Percentiles rank a stretch among this genome's conserved stretches.
Conservation (phyloP, 2,888 invertebrate species). For the Chironomus riparius region DNA sequence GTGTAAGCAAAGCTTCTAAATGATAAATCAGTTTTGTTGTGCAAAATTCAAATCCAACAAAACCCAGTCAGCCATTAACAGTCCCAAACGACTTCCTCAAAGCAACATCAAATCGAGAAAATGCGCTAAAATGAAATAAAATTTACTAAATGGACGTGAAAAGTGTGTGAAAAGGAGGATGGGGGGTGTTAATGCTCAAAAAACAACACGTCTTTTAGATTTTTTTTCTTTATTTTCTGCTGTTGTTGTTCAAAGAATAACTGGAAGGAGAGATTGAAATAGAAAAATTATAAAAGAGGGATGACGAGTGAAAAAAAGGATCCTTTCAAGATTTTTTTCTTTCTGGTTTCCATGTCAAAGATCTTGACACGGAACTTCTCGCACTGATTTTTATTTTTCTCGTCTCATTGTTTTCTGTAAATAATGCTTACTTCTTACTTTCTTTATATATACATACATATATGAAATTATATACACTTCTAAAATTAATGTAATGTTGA, state of each 20-base stretch:
- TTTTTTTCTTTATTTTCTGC: background rate
- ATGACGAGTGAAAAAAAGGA: background rate
- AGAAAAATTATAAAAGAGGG: background rate
- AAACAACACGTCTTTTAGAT: background rate
- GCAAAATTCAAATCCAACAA: no score
- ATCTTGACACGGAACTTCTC: background rate
- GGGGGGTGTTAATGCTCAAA: background rate
- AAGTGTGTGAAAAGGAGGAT: background rate
- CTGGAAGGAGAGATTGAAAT: background rate
- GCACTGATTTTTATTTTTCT: background rate
- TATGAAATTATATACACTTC: background rate
- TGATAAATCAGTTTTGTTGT: no score
- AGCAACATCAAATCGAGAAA: background rate
- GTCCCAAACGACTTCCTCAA: no score
- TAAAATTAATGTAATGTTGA: background rate
- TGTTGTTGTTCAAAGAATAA: background rate
- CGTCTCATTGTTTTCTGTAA: background rate
- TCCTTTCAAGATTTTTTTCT: background rate
- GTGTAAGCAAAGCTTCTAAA: no score
- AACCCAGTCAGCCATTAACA: no score
- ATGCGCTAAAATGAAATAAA: background rate
- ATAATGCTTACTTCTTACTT: background rate
- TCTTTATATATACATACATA: background rate
- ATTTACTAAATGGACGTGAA: background rate
- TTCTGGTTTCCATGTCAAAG: background rate